phyloP scores from a whole-genome alignment of 2,113 vertebrate species.

The Glaucidium brasilianum region DNA sequence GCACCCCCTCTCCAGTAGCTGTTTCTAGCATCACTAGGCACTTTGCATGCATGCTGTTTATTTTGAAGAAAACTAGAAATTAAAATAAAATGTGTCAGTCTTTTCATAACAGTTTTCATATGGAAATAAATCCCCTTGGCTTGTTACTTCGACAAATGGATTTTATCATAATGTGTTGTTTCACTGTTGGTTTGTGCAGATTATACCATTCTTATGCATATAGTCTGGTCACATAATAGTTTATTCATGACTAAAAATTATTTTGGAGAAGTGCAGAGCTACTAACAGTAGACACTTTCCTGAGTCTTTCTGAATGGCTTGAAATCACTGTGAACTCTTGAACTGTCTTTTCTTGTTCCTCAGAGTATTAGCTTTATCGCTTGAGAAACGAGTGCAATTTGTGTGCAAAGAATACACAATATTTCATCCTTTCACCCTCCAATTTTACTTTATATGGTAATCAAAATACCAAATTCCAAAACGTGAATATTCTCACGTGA shows the following conservation, averaged over 20 bases:
- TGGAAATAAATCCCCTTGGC: neutral
- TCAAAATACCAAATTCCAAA: neutral
- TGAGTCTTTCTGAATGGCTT: neutral
- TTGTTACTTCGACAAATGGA: neutral
- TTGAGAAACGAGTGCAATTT: neutral
- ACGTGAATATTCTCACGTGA: neutral
- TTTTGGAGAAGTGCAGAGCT: neutral
- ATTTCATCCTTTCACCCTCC: neutral
- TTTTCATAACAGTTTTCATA: neutral
- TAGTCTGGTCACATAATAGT: neutral
- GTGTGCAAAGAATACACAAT: neutral
- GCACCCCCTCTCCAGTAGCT: neutral
- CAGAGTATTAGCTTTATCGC: neutral
- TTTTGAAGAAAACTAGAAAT: neutral
- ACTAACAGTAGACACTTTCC: neutral
- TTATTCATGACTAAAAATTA: neutral
- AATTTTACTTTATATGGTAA: slow-evolving; percentile 3
- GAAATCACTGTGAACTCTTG: slow-evolving; percentile 1
- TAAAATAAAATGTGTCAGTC: neutral
- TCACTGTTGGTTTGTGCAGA: neutral
- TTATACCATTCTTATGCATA: neutral
- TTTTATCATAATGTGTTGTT: neutral
- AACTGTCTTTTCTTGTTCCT: neutral
- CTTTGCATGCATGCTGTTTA: neutral
- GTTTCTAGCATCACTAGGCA: neutral